Percentiles rank a stretch among this genome's conserved stretches.
phyloP scores from a whole-genome alignment of 2,888 invertebrate genomes.

The Pasiphila rectangulata region DNA sequence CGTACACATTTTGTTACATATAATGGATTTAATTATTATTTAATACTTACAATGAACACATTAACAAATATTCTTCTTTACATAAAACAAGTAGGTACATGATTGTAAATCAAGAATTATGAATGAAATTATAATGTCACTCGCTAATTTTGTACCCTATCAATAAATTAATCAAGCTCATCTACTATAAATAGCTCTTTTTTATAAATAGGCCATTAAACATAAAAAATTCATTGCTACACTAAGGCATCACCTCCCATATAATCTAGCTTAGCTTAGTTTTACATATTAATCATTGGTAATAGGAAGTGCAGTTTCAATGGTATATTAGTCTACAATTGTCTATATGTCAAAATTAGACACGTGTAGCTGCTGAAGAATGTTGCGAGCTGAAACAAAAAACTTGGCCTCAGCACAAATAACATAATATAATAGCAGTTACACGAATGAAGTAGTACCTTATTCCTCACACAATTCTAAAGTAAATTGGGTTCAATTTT shows the following conservation, averaged over 20 bases:
- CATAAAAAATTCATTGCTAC: constrained; percentile 1
- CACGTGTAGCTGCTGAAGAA: constrained; percentile 89
- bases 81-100: constrained; percentile 30
- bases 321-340: neutral
- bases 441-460: too few species aligned
- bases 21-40: constrained; percentile 12
- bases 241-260: constrained; percentile 5
- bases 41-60: constrained; percentile 10
- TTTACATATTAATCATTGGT: constrained; percentile 7
- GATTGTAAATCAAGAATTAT: constrained; percentile 24
- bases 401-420: too few species aligned
- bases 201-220: too few species aligned
- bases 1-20: neutral
- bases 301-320: constrained; percentile 8
- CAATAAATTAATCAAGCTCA: too few species aligned
- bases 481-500: too few species aligned
- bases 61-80: constrained; percentile 22
- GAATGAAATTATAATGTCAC: constrained; percentile 1
- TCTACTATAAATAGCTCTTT: too few species aligned
- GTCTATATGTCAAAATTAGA: constrained; percentile 87
- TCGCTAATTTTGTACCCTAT: too few species aligned
- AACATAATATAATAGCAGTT: too few species aligned
- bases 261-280: too few species aligned
- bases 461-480: too few species aligned
- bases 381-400: constrained; percentile 86